Percentiles rank a stretch among this genome's conserved stretches.
These are phyloP conservation scores for Catocala fraxini DNA, from an alignment of 2,888 invertebrate genomes.

Conservation along the genomic window DNA sequence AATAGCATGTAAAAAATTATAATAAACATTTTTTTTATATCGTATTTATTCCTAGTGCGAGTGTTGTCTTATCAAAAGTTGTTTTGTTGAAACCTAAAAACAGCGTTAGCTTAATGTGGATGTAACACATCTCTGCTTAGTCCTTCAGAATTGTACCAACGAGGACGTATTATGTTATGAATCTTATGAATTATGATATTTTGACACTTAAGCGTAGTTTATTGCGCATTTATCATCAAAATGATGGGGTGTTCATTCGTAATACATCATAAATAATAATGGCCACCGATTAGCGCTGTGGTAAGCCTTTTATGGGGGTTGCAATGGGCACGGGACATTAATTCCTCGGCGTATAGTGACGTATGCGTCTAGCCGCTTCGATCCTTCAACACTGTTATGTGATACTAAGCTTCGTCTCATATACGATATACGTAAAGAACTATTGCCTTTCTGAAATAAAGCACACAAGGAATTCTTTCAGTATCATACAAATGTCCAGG, in stretches of 20 bases:
- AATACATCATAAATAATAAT: constrained; percentile 67
- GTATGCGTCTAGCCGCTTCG: constrained; percentile 67
- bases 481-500: too few species aligned
- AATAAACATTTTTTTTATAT: too few species aligned
- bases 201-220: background rate
- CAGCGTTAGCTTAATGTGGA: too few species aligned
- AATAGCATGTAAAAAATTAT: too few species aligned
- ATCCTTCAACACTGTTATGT: constrained; percentile 56
- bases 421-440: background rate
- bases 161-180: too few species aligned
- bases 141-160: too few species aligned
- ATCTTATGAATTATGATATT: background rate
- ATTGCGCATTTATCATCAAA: constrained; percentile 18
- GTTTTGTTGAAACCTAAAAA: too few species aligned
- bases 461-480: too few species aligned
- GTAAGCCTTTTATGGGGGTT: constrained; percentile 59
- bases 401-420: constrained; percentile 29
- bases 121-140: too few species aligned
- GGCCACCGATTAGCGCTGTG: constrained; percentile 62
- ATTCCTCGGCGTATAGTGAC: constrained; percentile 57
- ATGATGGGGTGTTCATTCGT: constrained; percentile 42
- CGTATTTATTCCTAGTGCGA: too few species aligned
- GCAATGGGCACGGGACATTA: constrained; percentile 59
- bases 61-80: too few species aligned
- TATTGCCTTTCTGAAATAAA: background rate